Conservation (phyloP, 2,797 vertebrate species). For the Mionectes olivaceus region DNA sequence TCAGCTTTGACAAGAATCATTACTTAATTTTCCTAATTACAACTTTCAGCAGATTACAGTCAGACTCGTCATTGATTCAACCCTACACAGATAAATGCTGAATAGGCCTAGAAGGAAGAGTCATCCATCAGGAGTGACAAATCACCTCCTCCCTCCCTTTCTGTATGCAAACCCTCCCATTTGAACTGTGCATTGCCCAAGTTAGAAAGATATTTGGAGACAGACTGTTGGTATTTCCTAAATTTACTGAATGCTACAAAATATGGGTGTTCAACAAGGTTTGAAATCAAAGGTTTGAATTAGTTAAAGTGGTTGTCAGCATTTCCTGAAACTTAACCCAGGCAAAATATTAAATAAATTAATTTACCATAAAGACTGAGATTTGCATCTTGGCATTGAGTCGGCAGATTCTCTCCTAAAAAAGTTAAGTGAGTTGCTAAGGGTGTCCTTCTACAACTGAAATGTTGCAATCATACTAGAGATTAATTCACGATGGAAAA, state of each 20-base stretch:
- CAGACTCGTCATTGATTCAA: slow-evolving; percentile 73
- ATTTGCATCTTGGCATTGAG: slow-evolving; percentile 10
- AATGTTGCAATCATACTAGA: not conserved
- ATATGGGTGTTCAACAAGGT: not conserved
- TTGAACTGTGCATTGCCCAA: not conserved
- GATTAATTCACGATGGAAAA: not conserved
- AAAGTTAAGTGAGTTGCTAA: slow-evolving; percentile 1
- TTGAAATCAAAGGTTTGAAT: slow-evolving; percentile 27
- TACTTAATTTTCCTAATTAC: slow-evolving; percentile 90
- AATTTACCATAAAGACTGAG: slow-evolving; percentile 42
- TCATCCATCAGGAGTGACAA: slow-evolving; percentile 78
- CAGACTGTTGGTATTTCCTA: slow-evolving; percentile 17
- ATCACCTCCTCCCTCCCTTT: slow-evolving; percentile 47
- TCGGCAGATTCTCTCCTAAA: slow-evolving; percentile 16
- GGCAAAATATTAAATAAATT: slow-evolving; percentile 41
- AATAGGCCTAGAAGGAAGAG: slow-evolving; percentile 76
- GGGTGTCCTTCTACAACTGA: not conserved
- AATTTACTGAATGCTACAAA: slow-evolving; percentile 29
- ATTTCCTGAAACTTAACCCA: slow-evolving; percentile 26
- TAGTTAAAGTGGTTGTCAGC: slow-evolving; percentile 17
- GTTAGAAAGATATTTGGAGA: slow-evolving; percentile 49
- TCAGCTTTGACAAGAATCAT: slow-evolving; percentile 81
- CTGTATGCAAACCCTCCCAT: slow-evolving; percentile 49
- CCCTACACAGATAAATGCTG: slow-evolving; percentile 79
- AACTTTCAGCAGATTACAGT: slow-evolving; percentile 81